A percentile compares a stretch with the other conserved stretches of the same genome.
These are phyloP conservation scores for Tetramorium parvispinum DNA, from an alignment of 1,140 invertebrate genomes.

Conservation along the genomic window DNA sequence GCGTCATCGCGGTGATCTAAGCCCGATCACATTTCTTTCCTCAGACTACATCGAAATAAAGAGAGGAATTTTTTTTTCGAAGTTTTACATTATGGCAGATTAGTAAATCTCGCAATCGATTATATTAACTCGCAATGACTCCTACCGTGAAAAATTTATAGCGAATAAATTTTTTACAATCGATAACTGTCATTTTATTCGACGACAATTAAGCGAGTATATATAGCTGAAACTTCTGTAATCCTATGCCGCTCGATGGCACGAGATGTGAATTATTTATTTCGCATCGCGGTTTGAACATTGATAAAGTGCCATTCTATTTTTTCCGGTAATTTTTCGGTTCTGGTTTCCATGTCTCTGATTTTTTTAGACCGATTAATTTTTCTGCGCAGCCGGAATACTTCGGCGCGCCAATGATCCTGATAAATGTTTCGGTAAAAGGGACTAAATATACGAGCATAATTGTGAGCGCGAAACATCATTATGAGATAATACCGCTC, in stretches of 20 bases:
- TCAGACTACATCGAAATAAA: neutral
- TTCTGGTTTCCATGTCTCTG: neutral
- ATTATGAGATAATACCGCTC: neutral
- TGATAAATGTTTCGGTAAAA: conserved; percentile 8
- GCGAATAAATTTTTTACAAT: conserved; percentile 12
- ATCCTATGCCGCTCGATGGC: conserved; percentile 12
- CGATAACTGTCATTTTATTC: neutral
- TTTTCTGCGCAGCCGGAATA: conserved; percentile 9
- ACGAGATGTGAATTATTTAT: conserved; percentile 49
- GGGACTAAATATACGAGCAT: too few relatives aligned
- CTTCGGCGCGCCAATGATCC: neutral
- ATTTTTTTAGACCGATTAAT: conserved; percentile 10
- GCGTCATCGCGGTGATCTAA: conserved; percentile 22
- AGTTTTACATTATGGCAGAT: neutral
- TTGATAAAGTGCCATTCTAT: conserved; percentile 24
- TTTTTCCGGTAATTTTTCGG: conserved; percentile 7
- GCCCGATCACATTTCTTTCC: neutral
- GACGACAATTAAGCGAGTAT: conserved; percentile 19
- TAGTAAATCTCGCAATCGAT: neutral
- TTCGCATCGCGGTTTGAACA: conserved; percentile 27
- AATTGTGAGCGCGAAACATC: neutral
- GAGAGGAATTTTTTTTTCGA: neutral
- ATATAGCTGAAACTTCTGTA: conserved; percentile 6
- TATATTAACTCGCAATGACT: neutral
- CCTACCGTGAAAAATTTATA: neutral